Conservation (phyloP, 2,113 vertebrate genomes). For the Periophthalmus modestus region DNA sequence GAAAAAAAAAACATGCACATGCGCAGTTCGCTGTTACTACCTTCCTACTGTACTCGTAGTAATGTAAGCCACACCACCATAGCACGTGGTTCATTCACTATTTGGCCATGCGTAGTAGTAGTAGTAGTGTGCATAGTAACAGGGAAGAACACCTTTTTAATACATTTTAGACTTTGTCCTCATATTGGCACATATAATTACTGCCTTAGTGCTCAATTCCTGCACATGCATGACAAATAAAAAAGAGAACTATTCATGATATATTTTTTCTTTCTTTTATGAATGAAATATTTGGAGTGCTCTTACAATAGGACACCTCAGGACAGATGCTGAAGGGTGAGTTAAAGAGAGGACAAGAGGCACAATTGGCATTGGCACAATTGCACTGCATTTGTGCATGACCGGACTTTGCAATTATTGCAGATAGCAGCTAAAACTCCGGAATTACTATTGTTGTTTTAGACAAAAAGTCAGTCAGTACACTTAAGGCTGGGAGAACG, state of each 20-base stretch:
- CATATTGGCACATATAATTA: not conserved
- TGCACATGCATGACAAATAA: constrained; percentile 17
- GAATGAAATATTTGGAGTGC: constrained; percentile 32
- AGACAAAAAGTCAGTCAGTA: constrained; percentile 1
- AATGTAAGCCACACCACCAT: constrained; percentile 2
- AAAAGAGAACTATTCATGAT: constrained; percentile 29
- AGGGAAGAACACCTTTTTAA: not conserved
- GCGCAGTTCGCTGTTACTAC: constrained; percentile 28
- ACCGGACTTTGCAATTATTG: constrained; percentile 65
- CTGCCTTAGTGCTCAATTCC: constrained; percentile 10
- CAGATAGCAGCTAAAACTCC: constrained; percentile 26
- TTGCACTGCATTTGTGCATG: constrained; percentile 71
- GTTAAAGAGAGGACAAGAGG: constrained; percentile 20
- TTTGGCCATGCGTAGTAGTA: not conserved
- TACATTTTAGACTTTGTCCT: not conserved
- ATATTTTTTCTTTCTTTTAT: constrained; percentile 17
- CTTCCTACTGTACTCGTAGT: constrained; percentile 3
- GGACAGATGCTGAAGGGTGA: constrained; percentile 24
- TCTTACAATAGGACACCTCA: constrained; percentile 28
- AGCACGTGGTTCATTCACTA: not conserved
- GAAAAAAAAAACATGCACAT: constrained; percentile 40
- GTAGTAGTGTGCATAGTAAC: constrained; percentile 2
- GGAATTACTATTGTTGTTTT: constrained; percentile 9
- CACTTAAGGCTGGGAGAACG: constrained; percentile 39
- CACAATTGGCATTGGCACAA: constrained; percentile 63